These are phyloP conservation scores for Diplolepis rosae DNA, from an alignment of 2,888 invertebrate species.

Conservation along the genomic window DNA sequence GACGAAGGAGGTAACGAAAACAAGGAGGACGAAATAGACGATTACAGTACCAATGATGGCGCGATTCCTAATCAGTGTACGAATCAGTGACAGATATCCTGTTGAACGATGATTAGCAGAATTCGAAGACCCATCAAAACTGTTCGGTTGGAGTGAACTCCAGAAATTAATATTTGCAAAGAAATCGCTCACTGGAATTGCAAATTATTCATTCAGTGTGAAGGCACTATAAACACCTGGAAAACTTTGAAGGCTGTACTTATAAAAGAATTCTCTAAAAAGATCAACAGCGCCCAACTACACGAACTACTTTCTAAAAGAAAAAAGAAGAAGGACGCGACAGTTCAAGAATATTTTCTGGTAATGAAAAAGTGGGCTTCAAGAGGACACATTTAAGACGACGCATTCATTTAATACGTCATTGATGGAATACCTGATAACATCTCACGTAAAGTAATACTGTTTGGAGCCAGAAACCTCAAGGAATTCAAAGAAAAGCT, in stretches of 20 bases:
- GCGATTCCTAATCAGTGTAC: not conserved
- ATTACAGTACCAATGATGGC: not conserved
- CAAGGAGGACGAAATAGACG: not conserved
- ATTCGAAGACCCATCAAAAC: conserved; percentile 22
- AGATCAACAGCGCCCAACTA: conserved; percentile 11
- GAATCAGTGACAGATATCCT: not conserved
- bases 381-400: conserved; percentile 25
- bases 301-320: conserved; percentile 5
- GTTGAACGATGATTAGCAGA: conserved; percentile 12
- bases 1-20: not conserved
- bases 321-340: conserved; percentile 6
- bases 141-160: conserved; percentile 34
- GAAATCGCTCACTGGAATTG: conserved; percentile 32
- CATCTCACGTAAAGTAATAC: not conserved
- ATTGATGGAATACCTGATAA: conserved; percentile 11
- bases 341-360: conserved; percentile 35
- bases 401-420: conserved; percentile 36
- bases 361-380: conserved; percentile 36
- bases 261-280: conserved; percentile 20
- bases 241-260: not conserved
- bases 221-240: conserved; percentile 28
- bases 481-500: conserved; percentile 25
- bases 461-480: conserved; percentile 10
- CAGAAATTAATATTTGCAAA: conserved; percentile 35
- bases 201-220: conserved; percentile 23